A percentile compares a stretch with the other conserved stretches of the same genome.
phyloP scores from a whole-genome alignment of 1,140 invertebrate species.

The Ctenoplectra terminalis region DNA sequence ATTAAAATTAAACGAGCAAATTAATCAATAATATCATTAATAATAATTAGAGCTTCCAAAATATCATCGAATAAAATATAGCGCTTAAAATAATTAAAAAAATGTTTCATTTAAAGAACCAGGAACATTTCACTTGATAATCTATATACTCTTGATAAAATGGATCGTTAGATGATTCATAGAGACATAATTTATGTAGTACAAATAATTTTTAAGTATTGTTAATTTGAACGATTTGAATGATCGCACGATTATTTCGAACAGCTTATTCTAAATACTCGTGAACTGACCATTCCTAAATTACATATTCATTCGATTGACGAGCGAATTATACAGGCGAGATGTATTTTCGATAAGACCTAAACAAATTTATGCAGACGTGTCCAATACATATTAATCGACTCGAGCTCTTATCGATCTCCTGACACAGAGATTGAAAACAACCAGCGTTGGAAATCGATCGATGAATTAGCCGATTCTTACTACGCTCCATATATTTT shows the following conservation, averaged over 20 bases:
- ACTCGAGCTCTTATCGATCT: background rate
- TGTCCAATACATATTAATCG: background rate
- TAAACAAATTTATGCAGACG: background rate
- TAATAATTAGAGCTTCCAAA: no score
- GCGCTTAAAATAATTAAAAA: no score
- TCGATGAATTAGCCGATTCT: background rate
- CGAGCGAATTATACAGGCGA: background rate
- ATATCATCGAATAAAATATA: no score
- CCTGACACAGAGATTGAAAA: background rate
- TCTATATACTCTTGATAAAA: no score
- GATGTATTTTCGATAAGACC: background rate
- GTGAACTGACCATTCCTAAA: background rate
- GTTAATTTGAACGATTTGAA: background rate
- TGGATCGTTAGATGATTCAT: no score
- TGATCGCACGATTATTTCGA: no score
- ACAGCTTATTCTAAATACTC: background rate
- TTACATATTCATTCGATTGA: constrained; percentile 11
- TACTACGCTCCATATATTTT: no score
- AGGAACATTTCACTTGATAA: no score
- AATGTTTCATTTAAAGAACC: no score
- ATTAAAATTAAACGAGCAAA: no score
- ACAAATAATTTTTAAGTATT: background rate
- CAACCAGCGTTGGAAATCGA: background rate
- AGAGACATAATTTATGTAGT: background rate
- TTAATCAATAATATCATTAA: no score